A percentile compares a stretch with the other conserved stretches of the same genome.
These are phyloP conservation scores for Actinernus sp. DNA, from an alignment of 92 coral and sea anemone genomes.

Conservation along the genomic window DNA sequence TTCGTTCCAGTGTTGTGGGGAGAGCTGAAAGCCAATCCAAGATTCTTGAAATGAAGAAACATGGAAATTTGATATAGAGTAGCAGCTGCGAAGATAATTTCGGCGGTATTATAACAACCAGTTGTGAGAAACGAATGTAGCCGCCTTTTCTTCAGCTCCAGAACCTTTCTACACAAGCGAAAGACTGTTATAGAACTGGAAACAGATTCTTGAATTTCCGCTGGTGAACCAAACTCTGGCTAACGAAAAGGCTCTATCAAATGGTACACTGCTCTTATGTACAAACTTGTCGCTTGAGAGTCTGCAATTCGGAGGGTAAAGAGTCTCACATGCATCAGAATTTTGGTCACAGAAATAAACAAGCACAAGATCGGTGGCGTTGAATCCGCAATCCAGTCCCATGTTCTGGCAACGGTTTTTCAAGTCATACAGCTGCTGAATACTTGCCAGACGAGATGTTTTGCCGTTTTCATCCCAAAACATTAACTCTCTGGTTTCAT, in stretches of 20 bases:
- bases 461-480: slow-evolving; percentile 37
- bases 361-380: slow-evolving; percentile 33
- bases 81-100: slow-evolving; percentile 56
- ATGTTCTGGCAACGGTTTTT: slow-evolving; percentile 14
- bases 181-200: slow-evolving; percentile 41
- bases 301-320: too few relatives aligned
- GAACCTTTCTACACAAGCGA: slow-evolving; percentile 36
- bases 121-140: slow-evolving; percentile 31
- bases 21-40: slow-evolving; percentile 41
- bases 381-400: slow-evolving; percentile 52
- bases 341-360: slow-evolving; percentile 56
- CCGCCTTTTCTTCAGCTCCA: slow-evolving; percentile 31
- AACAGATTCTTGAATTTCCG: slow-evolving; percentile 14
- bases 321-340: too few relatives aligned
- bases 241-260: too few relatives aligned
- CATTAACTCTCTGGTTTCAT: too few relatives aligned
- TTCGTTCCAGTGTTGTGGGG: slow-evolving; percentile 53
- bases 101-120: slow-evolving; percentile 46
- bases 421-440: slow-evolving; percentile 39
- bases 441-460: slow-evolving; percentile 16
- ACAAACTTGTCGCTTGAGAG: slow-evolving; percentile 40
- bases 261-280: too few relatives aligned
- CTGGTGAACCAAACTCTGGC: slow-evolving; percentile 29
- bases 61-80: too few relatives aligned
- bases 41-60: slow-evolving; percentile 33